Conservation (phyloP, 2,888 invertebrate genomes). For the Sipunculus nudus region DNA sequence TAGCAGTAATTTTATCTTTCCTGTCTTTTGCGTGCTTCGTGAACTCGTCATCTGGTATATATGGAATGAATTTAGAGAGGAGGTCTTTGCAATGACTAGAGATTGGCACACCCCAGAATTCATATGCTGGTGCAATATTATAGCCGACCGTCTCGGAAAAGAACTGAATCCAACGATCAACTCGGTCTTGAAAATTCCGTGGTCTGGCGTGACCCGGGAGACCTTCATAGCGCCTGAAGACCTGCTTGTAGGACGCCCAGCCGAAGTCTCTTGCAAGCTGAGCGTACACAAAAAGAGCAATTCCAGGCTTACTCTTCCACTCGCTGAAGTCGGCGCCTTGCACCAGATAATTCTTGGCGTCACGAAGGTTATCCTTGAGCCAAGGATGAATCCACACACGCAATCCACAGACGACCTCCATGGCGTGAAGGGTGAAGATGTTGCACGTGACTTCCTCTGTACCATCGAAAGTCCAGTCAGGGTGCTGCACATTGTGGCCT, state of each 20-base stretch:
- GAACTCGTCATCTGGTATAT: no score
- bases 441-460: conserved; percentile 45
- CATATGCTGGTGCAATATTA: conserved; percentile 37
- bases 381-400: conserved; percentile 36
- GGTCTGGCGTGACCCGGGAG: conserved; percentile 14
- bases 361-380: conserved; percentile 18
- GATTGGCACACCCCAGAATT: conserved; percentile 44
- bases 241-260: conserved; percentile 39
- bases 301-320: conserved; percentile 33
- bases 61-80: no score
- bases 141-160: conserved; percentile 31
- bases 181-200: conserved; percentile 34
- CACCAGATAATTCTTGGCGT: conserved; percentile 30
- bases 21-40: no score
- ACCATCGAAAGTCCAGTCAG: conserved; percentile 43
- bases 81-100: no score
- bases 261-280: conserved; percentile 42
- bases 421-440: conserved; percentile 44
- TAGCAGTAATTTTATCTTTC: no score
- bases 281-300: conserved; percentile 40
- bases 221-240: conserved; percentile 37
- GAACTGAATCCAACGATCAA: conserved; percentile 38
- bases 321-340: conserved; percentile 24
- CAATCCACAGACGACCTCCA: conserved; percentile 28
- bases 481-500: conserved; percentile 47